Percentiles rank a stretch among this genome's conserved stretches.
These are phyloP conservation scores for Aldrovandia affinis DNA, from an alignment of 2,797 vertebrate genomes.

Conservation along the genomic window DNA sequence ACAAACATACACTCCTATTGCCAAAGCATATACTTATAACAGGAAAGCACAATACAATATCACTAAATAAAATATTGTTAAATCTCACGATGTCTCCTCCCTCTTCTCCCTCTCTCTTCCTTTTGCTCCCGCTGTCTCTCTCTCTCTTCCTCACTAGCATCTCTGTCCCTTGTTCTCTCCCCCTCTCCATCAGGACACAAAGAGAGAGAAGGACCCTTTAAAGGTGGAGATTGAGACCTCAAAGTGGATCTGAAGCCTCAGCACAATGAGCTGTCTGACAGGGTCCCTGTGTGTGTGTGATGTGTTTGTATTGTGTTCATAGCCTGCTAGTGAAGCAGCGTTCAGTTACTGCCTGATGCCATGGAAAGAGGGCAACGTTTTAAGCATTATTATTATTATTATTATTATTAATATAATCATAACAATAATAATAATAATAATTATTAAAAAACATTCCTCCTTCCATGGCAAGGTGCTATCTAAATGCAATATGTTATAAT, in stretches of 20 bases:
- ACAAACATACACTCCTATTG: conserved; percentile 12
- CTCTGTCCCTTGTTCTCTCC: conserved; percentile 35
- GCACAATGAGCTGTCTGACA: conserved; percentile 54
- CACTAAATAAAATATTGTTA: background rate
- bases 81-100: background rate
- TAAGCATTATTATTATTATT: too few species aligned
- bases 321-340: conserved; percentile 48
- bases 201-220: conserved; percentile 49
- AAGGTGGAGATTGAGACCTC: conserved; percentile 48
- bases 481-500: too few species aligned
- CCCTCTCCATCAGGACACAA: conserved; percentile 46
- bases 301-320: conserved; percentile 54
- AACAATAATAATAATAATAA: too few species aligned
- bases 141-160: conserved; percentile 50
- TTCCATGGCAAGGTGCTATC: too few species aligned
- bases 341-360: conserved; percentile 42
- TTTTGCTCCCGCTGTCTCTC: conserved; percentile 38
- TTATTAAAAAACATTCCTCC: too few species aligned
- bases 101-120: conserved; percentile 25
- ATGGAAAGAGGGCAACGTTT: too few species aligned
- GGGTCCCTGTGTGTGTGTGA: conserved; percentile 38
- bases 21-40: background rate
- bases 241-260: conserved; percentile 40
- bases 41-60: background rate
- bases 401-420: too few species aligned